Conservation (phyloP, 2,797 vertebrate genomes). For the Alauda arvensis region DNA sequence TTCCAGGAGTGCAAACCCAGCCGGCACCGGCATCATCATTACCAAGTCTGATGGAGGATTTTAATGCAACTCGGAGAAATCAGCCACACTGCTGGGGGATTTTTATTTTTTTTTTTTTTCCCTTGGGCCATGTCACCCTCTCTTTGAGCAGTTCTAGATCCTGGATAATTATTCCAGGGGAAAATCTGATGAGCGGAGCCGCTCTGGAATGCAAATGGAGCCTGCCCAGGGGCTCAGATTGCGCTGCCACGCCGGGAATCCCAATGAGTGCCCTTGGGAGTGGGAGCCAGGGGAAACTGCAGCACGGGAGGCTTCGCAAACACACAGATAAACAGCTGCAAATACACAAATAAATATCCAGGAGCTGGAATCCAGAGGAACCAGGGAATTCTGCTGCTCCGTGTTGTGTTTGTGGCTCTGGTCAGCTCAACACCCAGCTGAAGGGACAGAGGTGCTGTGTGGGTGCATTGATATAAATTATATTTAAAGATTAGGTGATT, state of each 20-base stretch:
- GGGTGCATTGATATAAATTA: neutral
- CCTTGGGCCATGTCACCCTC: neutral
- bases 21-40: neutral
- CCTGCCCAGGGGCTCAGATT: neutral
- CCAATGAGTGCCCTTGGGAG: neutral
- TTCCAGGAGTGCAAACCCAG: neutral
- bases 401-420: neutral
- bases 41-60: constrained; percentile 4
- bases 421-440: neutral
- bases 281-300: neutral
- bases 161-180: neutral
- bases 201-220: neutral
- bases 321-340: neutral
- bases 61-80: neutral
- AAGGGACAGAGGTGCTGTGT: neutral
- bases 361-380: neutral
- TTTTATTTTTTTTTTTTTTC: neutral
- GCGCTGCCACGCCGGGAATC: neutral
- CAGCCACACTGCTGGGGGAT: neutral
- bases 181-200: fast-evolving
- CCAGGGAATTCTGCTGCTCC: neutral
- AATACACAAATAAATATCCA: neutral
- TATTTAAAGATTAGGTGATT: neutral
- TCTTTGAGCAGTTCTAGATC: neutral
- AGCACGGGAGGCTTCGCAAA: neutral